Percentiles rank a stretch among this genome's conserved stretches.
Conservation (phyloP, 2,797 vertebrate genomes). For the Cossypha caffra region DNA sequence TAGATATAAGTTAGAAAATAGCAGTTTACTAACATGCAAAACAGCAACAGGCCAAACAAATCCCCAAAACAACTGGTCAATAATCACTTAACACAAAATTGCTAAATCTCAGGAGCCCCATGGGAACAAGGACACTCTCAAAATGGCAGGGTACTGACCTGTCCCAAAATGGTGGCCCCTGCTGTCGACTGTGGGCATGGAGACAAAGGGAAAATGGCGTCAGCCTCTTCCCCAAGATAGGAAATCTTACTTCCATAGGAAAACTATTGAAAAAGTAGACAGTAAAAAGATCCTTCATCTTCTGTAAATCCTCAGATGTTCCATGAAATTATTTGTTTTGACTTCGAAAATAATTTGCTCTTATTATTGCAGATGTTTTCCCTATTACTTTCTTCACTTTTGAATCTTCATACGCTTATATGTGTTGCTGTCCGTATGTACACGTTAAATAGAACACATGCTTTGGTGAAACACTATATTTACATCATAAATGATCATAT, state of each 20-base stretch:
- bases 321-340: neutral
- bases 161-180: accelerated
- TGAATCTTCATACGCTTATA: neutral
- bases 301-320: neutral
- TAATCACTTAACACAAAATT: neutral
- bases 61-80: neutral
- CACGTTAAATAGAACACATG: neutral
- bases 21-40: neutral
- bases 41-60: neutral
- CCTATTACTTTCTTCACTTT: neutral
- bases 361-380: neutral
- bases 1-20: neutral
- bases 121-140: neutral
- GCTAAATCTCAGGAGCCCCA: neutral
- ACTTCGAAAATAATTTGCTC: neutral
- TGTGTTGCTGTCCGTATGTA: neutral
- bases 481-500: neutral
- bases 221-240: neutral
- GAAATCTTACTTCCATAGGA: neutral
- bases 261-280: neutral
- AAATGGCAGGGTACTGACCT: neutral
- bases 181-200: accelerated
- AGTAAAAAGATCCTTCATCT: neutral
- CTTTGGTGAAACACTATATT: neutral
- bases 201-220: neutral